A percentile compares a stretch with the other conserved stretches of the same genome.
phyloP scores from a whole-genome alignment of 2,888 invertebrate genomes.

The Lasioglossum pauxillum region DNA sequence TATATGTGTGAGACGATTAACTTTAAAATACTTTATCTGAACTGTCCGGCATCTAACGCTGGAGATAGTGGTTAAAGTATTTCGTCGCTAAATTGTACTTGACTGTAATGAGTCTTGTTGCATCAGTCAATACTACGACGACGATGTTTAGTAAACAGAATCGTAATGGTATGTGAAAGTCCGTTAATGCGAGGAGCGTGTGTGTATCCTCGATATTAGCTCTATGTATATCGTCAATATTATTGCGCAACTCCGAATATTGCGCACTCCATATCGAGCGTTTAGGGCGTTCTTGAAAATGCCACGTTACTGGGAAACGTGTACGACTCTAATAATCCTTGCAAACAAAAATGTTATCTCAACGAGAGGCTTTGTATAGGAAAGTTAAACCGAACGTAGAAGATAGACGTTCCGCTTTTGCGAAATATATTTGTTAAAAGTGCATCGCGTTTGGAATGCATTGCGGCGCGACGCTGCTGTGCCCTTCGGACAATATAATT shows the following conservation, averaged over 20 bases:
- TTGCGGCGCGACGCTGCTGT: neutral
- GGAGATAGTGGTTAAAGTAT: neutral
- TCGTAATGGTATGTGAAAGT: conserved; percentile 26
- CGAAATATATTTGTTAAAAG: neutral
- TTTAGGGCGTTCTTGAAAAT: conserved; percentile 50
- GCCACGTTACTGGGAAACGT: conserved; percentile 26
- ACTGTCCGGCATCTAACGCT: neutral
- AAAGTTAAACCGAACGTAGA: neutral
- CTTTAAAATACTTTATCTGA: neutral
- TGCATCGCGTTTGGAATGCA: neutral
- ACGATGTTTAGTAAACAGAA: conserved; percentile 41
- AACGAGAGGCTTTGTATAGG: neutral
- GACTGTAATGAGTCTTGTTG: conserved; percentile 32
- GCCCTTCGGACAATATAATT: neutral
- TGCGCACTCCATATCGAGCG: conserved; percentile 59
- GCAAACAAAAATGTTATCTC: conserved; percentile 1
- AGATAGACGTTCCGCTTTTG: neutral
- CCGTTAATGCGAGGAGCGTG: conserved; percentile 2
- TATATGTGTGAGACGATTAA: neutral
- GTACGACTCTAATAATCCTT: neutral
- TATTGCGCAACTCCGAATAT: conserved; percentile 65
- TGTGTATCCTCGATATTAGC: conserved; percentile 47
- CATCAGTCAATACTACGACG: conserved; percentile 28
- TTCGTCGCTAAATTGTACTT: neutral
- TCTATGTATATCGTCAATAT: conserved; percentile 56